A percentile compares a stretch with the other conserved stretches of the same genome.
Conservation (phyloP, 1,140 invertebrate species). For the Drosophila sulfurigaster region DNA sequence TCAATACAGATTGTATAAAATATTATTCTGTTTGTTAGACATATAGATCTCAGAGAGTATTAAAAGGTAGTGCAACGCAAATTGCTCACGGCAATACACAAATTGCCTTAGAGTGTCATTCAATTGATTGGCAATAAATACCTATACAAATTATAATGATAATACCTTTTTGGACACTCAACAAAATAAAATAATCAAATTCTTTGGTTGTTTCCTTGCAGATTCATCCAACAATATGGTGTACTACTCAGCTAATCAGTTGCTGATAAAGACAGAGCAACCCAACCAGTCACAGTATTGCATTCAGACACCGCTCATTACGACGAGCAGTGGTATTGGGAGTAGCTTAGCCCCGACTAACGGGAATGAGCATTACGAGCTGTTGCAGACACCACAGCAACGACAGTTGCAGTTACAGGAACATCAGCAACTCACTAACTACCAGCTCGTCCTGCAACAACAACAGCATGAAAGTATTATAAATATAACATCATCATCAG, state of each 20-base stretch:
- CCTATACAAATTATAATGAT: no score
- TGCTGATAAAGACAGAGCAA: conserved; percentile 84
- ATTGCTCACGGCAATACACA: no score
- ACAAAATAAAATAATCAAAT: background rate
- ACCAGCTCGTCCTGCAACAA: conserved; percentile 56
- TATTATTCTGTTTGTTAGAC: no score
- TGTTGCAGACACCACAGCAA: conserved; percentile 72
- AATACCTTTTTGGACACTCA: background rate
- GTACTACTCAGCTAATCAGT: conserved; percentile 80
- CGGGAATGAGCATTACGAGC: conserved; percentile 67
- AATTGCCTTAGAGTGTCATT: no score
- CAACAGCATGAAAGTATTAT: conserved; percentile 70
- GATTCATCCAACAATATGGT: conserved; percentile 82
- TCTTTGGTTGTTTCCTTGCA: conserved; percentile 31
- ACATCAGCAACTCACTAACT: conserved; percentile 55
- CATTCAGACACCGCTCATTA: conserved; percentile 56
- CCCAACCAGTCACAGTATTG: conserved; percentile 75
- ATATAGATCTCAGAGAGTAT: no score
- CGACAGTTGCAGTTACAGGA: conserved; percentile 61
- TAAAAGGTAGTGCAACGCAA: no score
- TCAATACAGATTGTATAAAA: no score
- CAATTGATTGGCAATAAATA: no score
- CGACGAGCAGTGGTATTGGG: conserved; percentile 25
- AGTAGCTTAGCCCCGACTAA: conserved; percentile 33
- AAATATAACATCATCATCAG: conserved; percentile 7